Evolutionary conservation across 2,797 vertebrate species (phyloP).

Genomic region (Percopsis omiscomaycus): DNA sequence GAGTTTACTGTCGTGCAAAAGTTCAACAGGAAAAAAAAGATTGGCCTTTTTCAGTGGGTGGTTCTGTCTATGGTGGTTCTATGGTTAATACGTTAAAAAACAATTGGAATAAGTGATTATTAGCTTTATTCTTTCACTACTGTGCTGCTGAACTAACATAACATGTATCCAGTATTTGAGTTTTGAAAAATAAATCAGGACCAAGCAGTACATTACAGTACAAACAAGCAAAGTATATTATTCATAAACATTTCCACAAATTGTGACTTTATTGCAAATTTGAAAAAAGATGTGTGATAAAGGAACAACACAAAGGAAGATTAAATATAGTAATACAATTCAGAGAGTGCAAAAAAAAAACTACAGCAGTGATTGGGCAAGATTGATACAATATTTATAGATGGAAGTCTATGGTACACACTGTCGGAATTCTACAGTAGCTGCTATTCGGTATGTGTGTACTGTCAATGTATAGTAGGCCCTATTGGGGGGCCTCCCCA

Average conservation of each 20-base stretch:
- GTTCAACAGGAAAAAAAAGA: background rate
- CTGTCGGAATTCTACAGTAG: too few relatives aligned
- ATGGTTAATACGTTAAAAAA: too few relatives aligned
- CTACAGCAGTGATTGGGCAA: background rate
- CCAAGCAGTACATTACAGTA: background rate
- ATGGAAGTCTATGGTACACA: too few relatives aligned
- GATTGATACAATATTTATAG: too few relatives aligned
- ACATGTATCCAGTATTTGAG: too few relatives aligned
- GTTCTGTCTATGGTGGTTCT: background rate
- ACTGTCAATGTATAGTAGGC: too few relatives aligned
- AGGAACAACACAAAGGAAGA: background rate
- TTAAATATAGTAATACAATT: slow-evolving; percentile 9
- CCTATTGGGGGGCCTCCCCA: too few relatives aligned
- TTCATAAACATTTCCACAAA: background rate
- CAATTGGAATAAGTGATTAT: background rate
- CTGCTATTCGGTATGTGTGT: too few relatives aligned
- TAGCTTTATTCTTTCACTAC: too few relatives aligned
- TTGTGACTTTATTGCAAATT: slow-evolving; percentile 5
- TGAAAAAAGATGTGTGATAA: slow-evolving; percentile 7
- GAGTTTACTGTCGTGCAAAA: slow-evolving; percentile 43
- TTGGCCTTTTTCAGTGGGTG: background rate
- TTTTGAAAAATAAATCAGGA: background rate
- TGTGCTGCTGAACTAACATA: too few relatives aligned
- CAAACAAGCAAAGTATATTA: too few relatives aligned
- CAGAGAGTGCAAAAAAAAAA: slow-evolving; percentile 33